Base-by-base conservation (phyloP, 92 coral and sea anemone genomes). In the Umimayanthus kanabou region DNA sequence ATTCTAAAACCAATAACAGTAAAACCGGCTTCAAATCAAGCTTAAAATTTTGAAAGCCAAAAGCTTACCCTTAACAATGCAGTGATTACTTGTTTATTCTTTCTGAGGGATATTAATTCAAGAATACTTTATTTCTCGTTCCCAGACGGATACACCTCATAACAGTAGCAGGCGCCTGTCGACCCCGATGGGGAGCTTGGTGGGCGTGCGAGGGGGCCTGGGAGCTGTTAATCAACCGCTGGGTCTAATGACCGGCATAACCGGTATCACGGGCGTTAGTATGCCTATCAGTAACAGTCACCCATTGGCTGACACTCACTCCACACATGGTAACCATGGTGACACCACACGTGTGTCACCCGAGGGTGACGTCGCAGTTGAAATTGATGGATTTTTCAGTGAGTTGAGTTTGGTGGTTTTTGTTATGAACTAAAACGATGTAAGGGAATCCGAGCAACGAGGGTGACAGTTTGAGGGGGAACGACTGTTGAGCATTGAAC, bases 231-330 rank as follows among this genome's bases (percentile, higher is more conserved):
- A 92, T 82, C 94, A 93, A 45, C 90, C 98, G 30, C 93, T 91
- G 85, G 95, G 90, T 82, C 93, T 93, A 71, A 90, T 91, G 89
- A 90, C 94, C 29, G 98, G 98, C 49, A 93, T 61, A 87, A 90
- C 94, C 29, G 98, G 98, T 39, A 93, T 61, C 88, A 95, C 96
- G 14, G 99, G 99, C 80, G 98, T 96, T 67, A 96, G 98, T 84
- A 94, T 96, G 98, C 91, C 96, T 18, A 96, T 96, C 49, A 90
- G 92, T 39, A 91, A 92, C 86, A 89, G 92, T 77, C 98, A 93
- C 82, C 98, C 98, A 77, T 88, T 87, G 76, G 93, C 88, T 69
- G 94, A 94, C 71, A 88, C 92, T 15, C 92, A 90, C 66, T 37
- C 94, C 71, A 76, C 94, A 39, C 85, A 90, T 53, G 88, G 84